Base-by-base conservation (phyloP, 2,888 invertebrate genomes). In the Hypolimnas misippus region DNA sequence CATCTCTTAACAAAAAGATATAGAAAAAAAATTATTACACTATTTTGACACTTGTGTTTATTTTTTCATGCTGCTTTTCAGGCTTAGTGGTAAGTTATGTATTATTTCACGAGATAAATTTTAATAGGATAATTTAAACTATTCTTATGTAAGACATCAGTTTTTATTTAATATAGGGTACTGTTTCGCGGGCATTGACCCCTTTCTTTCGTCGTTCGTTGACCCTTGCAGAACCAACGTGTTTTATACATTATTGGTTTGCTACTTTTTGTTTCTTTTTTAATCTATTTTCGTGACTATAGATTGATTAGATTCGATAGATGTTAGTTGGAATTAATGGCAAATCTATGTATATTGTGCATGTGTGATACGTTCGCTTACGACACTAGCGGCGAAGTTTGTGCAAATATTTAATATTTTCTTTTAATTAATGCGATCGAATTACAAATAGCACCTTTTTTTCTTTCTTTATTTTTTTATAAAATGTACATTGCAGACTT, bases 191-290 rank as follows among this genome's bases (percentile, higher is more conserved):
- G 76, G 80, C 87, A 79, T 56, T 87, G 89, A 89, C 86, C 89
- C 66, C 79, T 83, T 87, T 87, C 72, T 89, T 89, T 83, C 76
- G 66, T 67, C 79, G 90, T 84, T 78, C 89, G 78, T 77, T 85
- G 89, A 89, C 86, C 91, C 77, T 80, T 78, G 76, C 77, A 77
- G 70, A 84, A 81, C 85, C 86, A 83, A 79, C 84, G 80, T 81
- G 87, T 80, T 87, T 79, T 75, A 75, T 79, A 75, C 74, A 76
- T 70, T 71, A 76, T 73, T 71, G 67, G 70, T 76, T 74, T 70
- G 61, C 19, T 63, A 68, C 61, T 73, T 69, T 70, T 71, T 72
- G 73, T 75, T 68, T 73, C 70, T 67, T 71, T 74, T 60, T 62
- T 52, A 14, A 57, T 57, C 52, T 51, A 29, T 56, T 62, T 55